Conservation (phyloP, 2,888 invertebrate genomes). For the Napeogenes sylphis region DNA sequence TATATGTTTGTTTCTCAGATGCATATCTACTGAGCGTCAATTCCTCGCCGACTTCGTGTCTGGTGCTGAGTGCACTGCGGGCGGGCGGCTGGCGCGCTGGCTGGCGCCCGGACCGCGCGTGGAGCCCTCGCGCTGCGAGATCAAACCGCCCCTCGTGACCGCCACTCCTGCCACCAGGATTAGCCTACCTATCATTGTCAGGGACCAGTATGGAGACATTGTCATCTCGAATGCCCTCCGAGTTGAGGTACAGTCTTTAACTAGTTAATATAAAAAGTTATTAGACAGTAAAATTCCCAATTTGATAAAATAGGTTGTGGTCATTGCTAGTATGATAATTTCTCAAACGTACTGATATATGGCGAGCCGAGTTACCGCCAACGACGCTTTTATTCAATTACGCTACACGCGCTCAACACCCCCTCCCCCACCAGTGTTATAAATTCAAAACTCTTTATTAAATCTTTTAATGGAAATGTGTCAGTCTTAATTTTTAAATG, state of each 20-base stretch:
- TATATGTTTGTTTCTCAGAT: conserved; percentile 71
- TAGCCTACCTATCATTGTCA: conserved; percentile 82
- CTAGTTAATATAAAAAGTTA: background rate
- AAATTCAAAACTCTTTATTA: too few relatives aligned
- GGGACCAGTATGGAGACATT: conserved; percentile 94
- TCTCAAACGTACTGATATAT: too few relatives aligned
- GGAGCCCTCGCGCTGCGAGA: conserved; percentile 91
- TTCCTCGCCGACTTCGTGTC: conserved; percentile 95
- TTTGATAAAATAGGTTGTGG: too few relatives aligned
- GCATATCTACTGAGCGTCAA: conserved; percentile 92
- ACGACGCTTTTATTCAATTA: too few relatives aligned
- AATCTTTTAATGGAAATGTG: too few relatives aligned
- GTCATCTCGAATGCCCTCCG: conserved; percentile 91
- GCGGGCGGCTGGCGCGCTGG: conserved; percentile 96
- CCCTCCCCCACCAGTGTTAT: too few relatives aligned
- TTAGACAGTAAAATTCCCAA: too few relatives aligned
- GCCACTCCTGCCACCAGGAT: conserved; percentile 80
- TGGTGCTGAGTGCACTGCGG: conserved; percentile 89
- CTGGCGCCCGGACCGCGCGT: conserved; percentile 94
- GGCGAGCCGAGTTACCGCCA: too few relatives aligned
- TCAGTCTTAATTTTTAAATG: too few relatives aligned
- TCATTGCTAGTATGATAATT: too few relatives aligned
- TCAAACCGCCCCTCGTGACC: conserved; percentile 83
- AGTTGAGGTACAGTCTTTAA: conserved; percentile 74
- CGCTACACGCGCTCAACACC: too few relatives aligned